Percentiles rank a stretch among this genome's conserved stretches.
phyloP scores from a whole-genome alignment of 2,113 vertebrate species.

The Tupaia chinensis region DNA sequence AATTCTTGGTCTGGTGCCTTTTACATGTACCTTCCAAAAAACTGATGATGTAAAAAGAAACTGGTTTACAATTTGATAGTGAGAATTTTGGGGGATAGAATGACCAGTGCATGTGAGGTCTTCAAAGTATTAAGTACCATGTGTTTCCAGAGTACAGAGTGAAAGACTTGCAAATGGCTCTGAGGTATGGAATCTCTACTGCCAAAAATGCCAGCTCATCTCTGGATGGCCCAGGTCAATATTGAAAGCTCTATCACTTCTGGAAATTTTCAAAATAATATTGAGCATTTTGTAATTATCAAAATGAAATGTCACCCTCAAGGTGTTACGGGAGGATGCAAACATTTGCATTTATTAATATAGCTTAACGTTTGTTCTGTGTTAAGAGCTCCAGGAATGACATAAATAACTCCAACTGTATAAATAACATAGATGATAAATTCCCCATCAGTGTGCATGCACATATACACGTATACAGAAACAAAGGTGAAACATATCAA shows the following conservation, averaged over 20 bases:
- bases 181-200: background rate
- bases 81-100: background rate
- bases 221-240: background rate
- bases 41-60: background rate
- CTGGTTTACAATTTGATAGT: background rate
- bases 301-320: slow-evolving; percentile 29
- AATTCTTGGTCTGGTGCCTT: background rate
- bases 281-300: slow-evolving; percentile 13
- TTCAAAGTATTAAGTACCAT: background rate
- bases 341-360: slow-evolving; percentile 59
- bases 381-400: background rate
- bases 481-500: background rate
- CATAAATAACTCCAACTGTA: slow-evolving; percentile 13
- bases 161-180: background rate
- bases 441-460: background rate
- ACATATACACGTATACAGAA: background rate
- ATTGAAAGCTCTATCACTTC: background rate
- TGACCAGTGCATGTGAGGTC: background rate
- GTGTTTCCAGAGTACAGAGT: background rate
- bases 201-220: background rate
- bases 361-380: slow-evolving; percentile 42
- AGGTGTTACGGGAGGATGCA: slow-evolving; percentile 6
- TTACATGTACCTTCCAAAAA: slow-evolving; percentile 23
- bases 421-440: slow-evolving; percentile 22
- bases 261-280: slow-evolving; percentile 5